Evolutionary conservation across 2,113 vertebrate species (phyloP).

Genomic region (Bothrops jararaca): DNA sequence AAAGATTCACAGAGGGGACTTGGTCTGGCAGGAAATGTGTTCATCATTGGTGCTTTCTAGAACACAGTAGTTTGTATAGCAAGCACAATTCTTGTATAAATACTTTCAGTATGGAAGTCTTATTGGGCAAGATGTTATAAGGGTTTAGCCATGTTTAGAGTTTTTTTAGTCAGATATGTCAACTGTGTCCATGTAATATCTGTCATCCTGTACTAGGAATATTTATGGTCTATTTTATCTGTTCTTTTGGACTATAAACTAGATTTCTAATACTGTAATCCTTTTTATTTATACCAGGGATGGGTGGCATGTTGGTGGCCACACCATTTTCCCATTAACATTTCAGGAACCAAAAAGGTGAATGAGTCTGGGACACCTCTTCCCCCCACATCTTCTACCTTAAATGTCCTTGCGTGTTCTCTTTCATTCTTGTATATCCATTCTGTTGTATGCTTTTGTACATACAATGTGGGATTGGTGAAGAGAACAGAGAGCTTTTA

Average conservation of each 20-base stretch:
- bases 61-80: neutral
- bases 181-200: neutral
- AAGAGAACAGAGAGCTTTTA: neutral
- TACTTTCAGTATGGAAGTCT: neutral
- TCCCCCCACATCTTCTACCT: neutral
- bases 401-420: neutral
- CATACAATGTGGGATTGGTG: neutral
- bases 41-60: neutral
- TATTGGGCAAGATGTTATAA: neutral
- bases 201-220: neutral
- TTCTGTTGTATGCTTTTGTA: neutral
- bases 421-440: neutral
- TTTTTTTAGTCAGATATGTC: neutral
- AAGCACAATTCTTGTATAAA: neutral
- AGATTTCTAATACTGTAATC: neutral
- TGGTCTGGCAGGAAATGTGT: neutral
- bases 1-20: neutral
- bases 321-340: neutral
- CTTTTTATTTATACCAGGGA: neutral
- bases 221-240: neutral
- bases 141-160: neutral
- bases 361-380: neutral
- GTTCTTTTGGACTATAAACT: neutral
- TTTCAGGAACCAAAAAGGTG: neutral
- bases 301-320: neutral